Evolutionary conservation across 1,140 invertebrate genomes (phyloP).

Genomic region (Hylaeus anthracinus): DNA sequence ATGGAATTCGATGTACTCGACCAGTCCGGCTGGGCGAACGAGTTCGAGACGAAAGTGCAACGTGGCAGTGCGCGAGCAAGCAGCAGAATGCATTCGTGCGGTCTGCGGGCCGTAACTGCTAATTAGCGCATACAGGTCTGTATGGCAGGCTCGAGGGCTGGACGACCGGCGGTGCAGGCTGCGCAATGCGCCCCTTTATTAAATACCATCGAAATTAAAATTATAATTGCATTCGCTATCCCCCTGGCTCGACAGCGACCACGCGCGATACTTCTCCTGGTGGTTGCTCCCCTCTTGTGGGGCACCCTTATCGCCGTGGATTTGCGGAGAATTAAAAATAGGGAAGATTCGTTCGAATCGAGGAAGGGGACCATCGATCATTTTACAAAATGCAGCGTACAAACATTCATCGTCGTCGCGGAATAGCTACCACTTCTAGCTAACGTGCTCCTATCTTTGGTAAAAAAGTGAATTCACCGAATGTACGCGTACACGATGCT

Average conservation of each 20-base stretch:
- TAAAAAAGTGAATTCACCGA: not conserved
- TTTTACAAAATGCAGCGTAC: not conserved
- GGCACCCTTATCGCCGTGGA: conserved; percentile 10
- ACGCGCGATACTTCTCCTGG: conserved; percentile 62
- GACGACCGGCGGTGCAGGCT: conserved; percentile 54
- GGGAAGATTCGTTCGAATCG: conserved; percentile 18
- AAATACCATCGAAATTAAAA: conserved; percentile 82
- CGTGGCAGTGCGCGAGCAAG: conserved; percentile 48
- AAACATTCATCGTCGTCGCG: not conserved
- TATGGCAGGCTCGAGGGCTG: conserved; percentile 63
- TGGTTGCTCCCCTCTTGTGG: conserved; percentile 5
- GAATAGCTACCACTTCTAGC: not conserved
- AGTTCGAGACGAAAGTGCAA: conserved; percentile 58
- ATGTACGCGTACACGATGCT: not conserved
- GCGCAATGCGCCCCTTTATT: conserved; percentile 78
- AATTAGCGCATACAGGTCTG: conserved; percentile 76
- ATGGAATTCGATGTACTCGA: not conserved
- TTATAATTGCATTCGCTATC: conserved; percentile 81
- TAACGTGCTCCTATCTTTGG: not conserved
- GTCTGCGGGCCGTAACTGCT: conserved; percentile 79
- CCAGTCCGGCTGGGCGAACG: not conserved
- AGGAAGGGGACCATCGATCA: not conserved
- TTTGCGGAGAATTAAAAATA: conserved; percentile 35
- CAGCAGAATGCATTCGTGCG: conserved; percentile 64
- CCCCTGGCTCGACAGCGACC: conserved; percentile 55